Percentiles rank a stretch among this genome's conserved stretches.
Conservation (phyloP, 2,797 vertebrate species). For the Pogoniulus pusillus region DNA sequence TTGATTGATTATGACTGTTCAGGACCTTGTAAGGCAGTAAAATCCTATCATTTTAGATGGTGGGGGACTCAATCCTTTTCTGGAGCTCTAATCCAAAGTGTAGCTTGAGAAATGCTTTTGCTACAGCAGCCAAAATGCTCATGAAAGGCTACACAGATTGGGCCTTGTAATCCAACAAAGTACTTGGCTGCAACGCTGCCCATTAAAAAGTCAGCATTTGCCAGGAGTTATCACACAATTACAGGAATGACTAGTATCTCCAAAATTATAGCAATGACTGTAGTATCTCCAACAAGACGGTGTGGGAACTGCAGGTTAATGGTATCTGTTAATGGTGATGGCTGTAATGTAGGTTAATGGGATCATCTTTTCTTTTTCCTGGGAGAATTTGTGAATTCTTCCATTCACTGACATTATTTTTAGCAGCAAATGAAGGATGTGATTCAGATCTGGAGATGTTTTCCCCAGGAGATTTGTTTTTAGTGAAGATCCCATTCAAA, state of each 20-base stretch:
- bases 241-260: background rate
- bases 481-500: background rate
- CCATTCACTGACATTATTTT: conserved; percentile 51
- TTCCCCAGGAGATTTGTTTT: background rate
- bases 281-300: background rate
- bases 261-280: background rate
- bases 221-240: conserved; percentile 4
- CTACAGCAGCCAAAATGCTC: background rate
- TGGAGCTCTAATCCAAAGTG: background rate
- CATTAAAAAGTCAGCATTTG: background rate
- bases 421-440: conserved; percentile 26
- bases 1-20: background rate
- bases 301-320: conserved; percentile 45
- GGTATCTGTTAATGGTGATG: conserved; percentile 41
- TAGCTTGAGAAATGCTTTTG: background rate
- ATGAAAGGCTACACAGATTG: accelerated
- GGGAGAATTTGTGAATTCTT: conserved; percentile 32
- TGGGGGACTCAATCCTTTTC: background rate
- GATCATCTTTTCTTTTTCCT: conserved; percentile 57
- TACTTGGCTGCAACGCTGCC: background rate
- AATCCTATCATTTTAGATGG: background rate
- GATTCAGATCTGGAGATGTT: background rate
- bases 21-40: background rate
- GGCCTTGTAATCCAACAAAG: background rate
- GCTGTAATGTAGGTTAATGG: conserved; percentile 64